Base-by-base conservation (phyloP, 2,113 vertebrate genomes). In the Erythrolamprus reginae region DNA sequence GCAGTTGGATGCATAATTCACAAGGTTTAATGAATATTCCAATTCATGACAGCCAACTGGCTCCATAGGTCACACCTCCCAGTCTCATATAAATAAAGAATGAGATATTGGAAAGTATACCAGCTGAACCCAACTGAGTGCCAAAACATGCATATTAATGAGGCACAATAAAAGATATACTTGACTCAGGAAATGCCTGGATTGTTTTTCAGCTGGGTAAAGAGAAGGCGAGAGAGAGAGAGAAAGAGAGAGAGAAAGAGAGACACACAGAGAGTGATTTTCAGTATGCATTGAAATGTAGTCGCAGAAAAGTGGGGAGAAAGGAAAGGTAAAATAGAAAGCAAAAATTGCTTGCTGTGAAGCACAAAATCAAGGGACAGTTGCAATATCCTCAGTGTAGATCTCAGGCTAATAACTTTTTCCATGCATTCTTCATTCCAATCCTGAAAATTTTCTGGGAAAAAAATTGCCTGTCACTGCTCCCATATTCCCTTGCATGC, bases 11-110 rank as follows among this genome's bases (percentile, higher is more conserved):
- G 96, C 96, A 98, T 98, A 97, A 97, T 97, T 97, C 96, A 97
- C 96, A 94, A 96, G 93, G 91, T 96, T 97, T 97, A 98, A 98
- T 97, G 97, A 97, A 97, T 97, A 98, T 97, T 97, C 97, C 95
- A 95, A 96, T 97, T 97, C 96, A 97, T 96, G 96, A 97, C 97
- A 97, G 96, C 96, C 96, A 97, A 97, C 96, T 97, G 96, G 96
- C 96, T 98, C 96, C 93, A 94, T 96, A 97, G 97, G 97, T 97
- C 97, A 97, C 96, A 96, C 97, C 97, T 97, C 96, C 96, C 91
- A 88, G 96, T 96, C 97, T 97, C 95, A 95, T 96, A 97, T 97
- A 97, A 97, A 97, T 97, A 97, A 97, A 96, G 96, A 97, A 97
- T 97, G 97, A 97, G 96, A 95, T 95, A 97, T 95, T 97, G 96